Base-by-base conservation (phyloP, 2,888 invertebrate species). In the Xestia ashworthii region DNA sequence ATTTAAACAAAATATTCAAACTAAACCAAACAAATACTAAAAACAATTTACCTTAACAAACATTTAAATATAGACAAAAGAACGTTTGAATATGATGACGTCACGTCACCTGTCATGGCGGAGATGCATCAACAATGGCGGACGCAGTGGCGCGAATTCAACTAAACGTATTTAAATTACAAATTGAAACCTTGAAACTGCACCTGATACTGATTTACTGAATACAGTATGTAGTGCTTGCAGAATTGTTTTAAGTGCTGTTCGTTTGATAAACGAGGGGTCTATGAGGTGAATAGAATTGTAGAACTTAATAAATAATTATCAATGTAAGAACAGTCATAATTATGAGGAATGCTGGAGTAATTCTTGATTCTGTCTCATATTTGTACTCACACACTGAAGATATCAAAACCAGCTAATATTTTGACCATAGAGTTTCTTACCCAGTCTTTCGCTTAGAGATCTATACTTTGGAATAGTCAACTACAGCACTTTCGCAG, bases 151-250 rank as follows among this genome's bases (percentile, higher is more conserved):
- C 82, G 76, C 75, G 84, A 87, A 88, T 85, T 82, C 81, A 89
- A 89, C 86, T 90, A 90, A 89, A 87, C 88, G 81, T 81, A 93
- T 94, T 94, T 93, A 91, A 92, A 93, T 92, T 92, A 92, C 91
- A 94, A 93, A 94, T 94, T 87, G 77, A 78, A 88, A 85, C 92
- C 92, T 93, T 93, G 93, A 76, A 82, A 89, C 85, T 91, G 89
- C 91, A 90, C 87, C 88, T 90, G 88, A 85, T 78, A 82, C 84
- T 75, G 60, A 74, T 81, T 80, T 78, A 82, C 84, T 75, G 60
- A 77, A 84, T 80, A 76, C 72, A 16, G 72, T 77, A 81, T 69
- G 72, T 82, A 50, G 48, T 70, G 64, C 76, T 70, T 22, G 69
- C 65, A 71, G 76, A 68, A 76, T 74, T 83, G 71, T 72, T 71